Evolutionary conservation across 92 coral and sea anemone species (phyloP).

Genomic region (Pocillopora grandis): DNA sequence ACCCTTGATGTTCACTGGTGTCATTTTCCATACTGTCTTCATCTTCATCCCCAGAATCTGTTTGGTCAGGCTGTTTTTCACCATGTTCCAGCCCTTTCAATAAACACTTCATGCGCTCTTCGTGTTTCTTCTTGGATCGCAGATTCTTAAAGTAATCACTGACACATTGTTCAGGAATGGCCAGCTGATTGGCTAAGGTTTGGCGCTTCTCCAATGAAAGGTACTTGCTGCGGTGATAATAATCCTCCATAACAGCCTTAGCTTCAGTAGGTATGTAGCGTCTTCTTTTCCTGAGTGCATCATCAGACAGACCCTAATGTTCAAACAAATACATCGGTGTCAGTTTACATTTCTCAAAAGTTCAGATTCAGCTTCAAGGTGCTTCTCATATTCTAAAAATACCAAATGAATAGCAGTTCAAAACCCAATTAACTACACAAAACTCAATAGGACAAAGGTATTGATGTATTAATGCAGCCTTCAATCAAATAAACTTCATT

Average conservation of each 20-base stretch:
- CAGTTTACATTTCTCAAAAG: background rate
- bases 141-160: slow-evolving; percentile 70
- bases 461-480: too few species aligned
- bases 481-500: too few species aligned
- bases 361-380: background rate
- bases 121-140: slow-evolving; percentile 51
- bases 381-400: too few species aligned
- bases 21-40: slow-evolving; percentile 19
- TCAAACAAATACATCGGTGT: background rate
- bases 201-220: slow-evolving; percentile 48
- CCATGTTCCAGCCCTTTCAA: slow-evolving; percentile 18
- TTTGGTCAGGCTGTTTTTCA: slow-evolving; percentile 2
- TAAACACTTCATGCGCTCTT: slow-evolving; percentile 42
- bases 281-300: slow-evolving; percentile 42
- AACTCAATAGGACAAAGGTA: too few species aligned
- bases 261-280: slow-evolving; percentile 56
- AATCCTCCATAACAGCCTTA: slow-evolving; percentile 57
- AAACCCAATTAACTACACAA: too few species aligned
- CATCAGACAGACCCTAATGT: slow-evolving; percentile 27
- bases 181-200: slow-evolving; percentile 30
- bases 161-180: slow-evolving; percentile 60
- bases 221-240: slow-evolving; percentile 27
- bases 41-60: slow-evolving; percentile 2
- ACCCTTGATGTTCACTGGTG: background rate
- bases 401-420: too few species aligned